Evolutionary conservation across 1,140 invertebrate genomes (phyloP), one percentile per base, ranked within the genome.

Genomic region (Temnothorax nylanderi): DNA sequence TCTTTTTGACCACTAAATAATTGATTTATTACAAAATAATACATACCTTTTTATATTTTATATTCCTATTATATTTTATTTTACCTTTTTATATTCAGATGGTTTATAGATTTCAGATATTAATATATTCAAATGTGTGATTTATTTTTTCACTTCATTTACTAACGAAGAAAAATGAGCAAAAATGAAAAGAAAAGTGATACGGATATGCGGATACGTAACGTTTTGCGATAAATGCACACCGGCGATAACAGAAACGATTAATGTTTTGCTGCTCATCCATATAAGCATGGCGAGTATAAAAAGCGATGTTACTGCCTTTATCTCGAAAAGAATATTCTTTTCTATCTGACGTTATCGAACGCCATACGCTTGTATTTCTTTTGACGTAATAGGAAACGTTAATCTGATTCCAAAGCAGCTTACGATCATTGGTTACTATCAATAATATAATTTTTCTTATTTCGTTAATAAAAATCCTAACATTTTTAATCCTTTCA

Each of bases 201-300:
- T 8, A 21, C 3, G 7, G 37, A 10, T 13, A 51, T 10, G 18
- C 6, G 44, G 0, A 11, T 10, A 56, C 7, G 13, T 2, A 6
- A 21, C n/a, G n/a, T 44, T 26, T 60, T 21, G 18, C 37, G 41
- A 67, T 54, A 54, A 37, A 32, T 37, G 16, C 13, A 67, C 32
- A 69, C 4, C 0, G 13, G n/a, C 10, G 65, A 81, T 81, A 81
- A 81, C 65, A 44, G 44, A 82, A 84, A 75, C 56, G 26, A 84
- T 84, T 74, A 84, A 49, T 13, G 56, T 75, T 74, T 84, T 47
- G 18, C 34, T 71, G 16, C 16, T 54, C 26, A 37, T 71, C 51
- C 18, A 41, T 47, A 11, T 47, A 11, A 60, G 26, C 69, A 74
- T 11, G 18, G 26, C 10, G 3, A 82, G 58, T 54, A 62, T 7